Base-by-base conservation (phyloP, 2,113 vertebrate genomes). In the Podarcis muralis region DNA sequence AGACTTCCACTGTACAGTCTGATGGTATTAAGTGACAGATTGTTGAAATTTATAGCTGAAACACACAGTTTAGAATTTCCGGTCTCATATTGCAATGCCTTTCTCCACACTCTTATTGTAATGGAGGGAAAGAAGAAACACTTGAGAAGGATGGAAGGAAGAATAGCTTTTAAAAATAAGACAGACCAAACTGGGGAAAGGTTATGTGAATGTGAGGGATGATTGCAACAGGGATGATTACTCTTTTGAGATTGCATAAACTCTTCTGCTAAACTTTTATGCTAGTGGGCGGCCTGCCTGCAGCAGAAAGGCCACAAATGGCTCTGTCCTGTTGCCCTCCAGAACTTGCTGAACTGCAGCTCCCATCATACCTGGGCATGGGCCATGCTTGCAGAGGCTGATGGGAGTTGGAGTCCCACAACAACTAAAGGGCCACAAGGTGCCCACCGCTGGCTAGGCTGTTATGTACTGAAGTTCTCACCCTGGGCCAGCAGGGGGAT, bases 31-130 rank as follows among this genome's bases (percentile, higher is more conserved):
- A 16, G 2, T 71, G 81, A 83, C 27, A 27, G 83, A 22, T 13
- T 25, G n/a, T 30, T 32, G 22, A 81, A 77, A 93, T 25, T 86
- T 84, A 48, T 62, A 86, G 43, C 32, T 81, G 74, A 69, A 89
- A 81, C 81, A 11, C 1, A 25, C 32, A 37, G 1, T n/a, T 90
- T 43, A 57, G 68, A 32, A 83, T 68, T 74, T 81, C 68, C 69
- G 53, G 35, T 81, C 37, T 89, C 23, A 48, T 48, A n/a, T 81
- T 65, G n/a, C 69, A 86, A 76, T 53, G 48, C 25, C 30, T 35
- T 71, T 83, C 16, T 87, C 32, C 40, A 40, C 37, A 30, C 35
- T 87, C 37, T 7, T 78, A 48, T n/a, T 20, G n/a, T 83, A 82
- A 83, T 12, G 18, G 40, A 11, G 43, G 71, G 40, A 27, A 35